Conservation (phyloP, 2,113 vertebrate genomes). For the Alligator mississippiensis region DNA sequence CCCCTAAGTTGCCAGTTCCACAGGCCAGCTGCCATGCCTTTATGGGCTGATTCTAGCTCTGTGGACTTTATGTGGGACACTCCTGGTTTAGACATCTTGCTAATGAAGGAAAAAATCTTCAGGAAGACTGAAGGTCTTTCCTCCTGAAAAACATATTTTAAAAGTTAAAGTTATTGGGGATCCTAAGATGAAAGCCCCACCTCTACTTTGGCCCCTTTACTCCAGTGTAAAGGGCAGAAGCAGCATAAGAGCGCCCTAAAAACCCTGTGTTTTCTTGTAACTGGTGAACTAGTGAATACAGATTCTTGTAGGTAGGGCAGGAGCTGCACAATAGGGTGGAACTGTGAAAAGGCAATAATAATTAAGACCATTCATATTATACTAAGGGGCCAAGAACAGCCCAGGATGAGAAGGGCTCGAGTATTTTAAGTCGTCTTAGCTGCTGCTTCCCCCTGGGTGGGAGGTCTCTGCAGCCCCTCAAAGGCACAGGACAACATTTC, state of each 20-base stretch:
- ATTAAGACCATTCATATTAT: not conserved
- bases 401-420: not conserved
- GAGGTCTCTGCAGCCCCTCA: not conserved
- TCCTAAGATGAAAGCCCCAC: not conserved
- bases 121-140: not conserved
- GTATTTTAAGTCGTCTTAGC: not conserved
- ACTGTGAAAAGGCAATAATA: too few relatives aligned
- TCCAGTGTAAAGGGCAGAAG: not conserved
- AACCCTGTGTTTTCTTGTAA: not conserved
- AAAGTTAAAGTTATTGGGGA: not conserved
- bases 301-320: not conserved
- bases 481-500: not conserved
- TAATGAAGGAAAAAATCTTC: not conserved
- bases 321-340: not conserved
- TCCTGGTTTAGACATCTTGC: fast-evolving
- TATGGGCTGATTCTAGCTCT: too few relatives aligned
- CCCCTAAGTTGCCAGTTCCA: too few relatives aligned
- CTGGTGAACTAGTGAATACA: not conserved
- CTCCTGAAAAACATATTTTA: not conserved
- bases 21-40: too few relatives aligned
- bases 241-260: not conserved
- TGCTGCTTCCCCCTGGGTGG: not conserved
- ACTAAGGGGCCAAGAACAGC: not conserved
- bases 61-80: too few relatives aligned
- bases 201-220: not conserved